Evolutionary conservation across 2,888 invertebrate species (phyloP), one percentile per base, ranked within the genome.

Genomic region (Trisateles emortualis): DNA sequence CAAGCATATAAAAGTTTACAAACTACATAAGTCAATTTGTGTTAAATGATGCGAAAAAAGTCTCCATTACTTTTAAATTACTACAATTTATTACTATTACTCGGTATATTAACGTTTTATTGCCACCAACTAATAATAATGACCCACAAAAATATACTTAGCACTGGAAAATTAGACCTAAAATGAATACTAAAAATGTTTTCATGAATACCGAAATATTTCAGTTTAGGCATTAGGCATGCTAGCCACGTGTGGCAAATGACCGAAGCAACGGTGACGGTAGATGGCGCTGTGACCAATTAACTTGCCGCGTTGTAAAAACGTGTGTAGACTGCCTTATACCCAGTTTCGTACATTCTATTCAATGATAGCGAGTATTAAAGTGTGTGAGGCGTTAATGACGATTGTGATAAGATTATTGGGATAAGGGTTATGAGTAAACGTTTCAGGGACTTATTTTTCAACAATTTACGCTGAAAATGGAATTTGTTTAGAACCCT

Each of bases 311-410:
- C 74, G 73, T 62, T 71, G 73, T 79, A 73, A 78, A 78, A 74
- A 78, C 81, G 81, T 83, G 83, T 76, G 67, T 45, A 40, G 80
- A 83, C 76, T 83, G 56, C 78, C 62, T 77, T 76, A 79, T 70
- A 51, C 39, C 47, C 46, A 51, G 50, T 59, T 62, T 51, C 52
- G 55, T 53, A 55, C 53, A 55, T 59, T 67, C 44, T 60, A 70
- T 73, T 68, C 73, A 72, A 72, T 73, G 55, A 68, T 64, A 33
- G 64, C 49, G 14, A 38, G 45, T 53, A 66, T 68, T 46, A 46
- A 45, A 38, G 40, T 51, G 30, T 39, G 50, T 32, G 43, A 24
- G 32, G 29, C 10, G 30, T 17, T 32, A 39, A 39, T 51, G 51
- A 22, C 24, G 17, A n/a, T 32, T 9, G 19, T 32, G 51, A 51